Evolutionary conservation across 37 sponge, comb jelly and placozoan genomes (phyloP), one percentile per base, ranked within the genome.

Genomic region (Halisarca cf. caerulea): DNA sequence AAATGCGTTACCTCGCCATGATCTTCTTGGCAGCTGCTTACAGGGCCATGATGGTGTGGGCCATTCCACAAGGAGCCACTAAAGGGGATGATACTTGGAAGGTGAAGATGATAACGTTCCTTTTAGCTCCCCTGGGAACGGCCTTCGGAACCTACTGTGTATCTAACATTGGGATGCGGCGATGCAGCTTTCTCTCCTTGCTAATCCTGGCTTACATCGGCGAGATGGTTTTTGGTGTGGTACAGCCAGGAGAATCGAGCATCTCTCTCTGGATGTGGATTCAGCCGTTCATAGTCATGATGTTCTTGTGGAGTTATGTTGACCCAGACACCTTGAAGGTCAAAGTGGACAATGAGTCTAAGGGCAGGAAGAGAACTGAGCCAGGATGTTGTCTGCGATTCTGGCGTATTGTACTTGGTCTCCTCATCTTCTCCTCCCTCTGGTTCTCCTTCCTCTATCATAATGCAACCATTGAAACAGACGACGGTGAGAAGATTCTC

Each of bases 61-160:
- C 91, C 36, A 79, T 91, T 21, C 97, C 94, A 0, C 82, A 86
- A 32, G 83, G 78, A 41, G n/a, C 55, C 6, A 38, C 78, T 30
- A 11, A 21, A 0, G 58, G 11, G 27, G 0, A 32, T 0, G 21
- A 57, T 0, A 37, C 0, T 5, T 68, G 69, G 69, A 47, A 47
- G 6, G 69, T 34, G 32, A 40, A 74, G 44, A 8, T 88, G 43
- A 39, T 83, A 4, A 33, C 42, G 2, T 25, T 62, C 36, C 6
- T 85, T 43, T 40, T 94, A 5, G 84, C 78, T 9, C 94, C 96
- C 28, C 81, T 96, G 28, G 96, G 96, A 18, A 68, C 78, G 35
- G 84, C 94, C 0, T 84, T 93, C 64, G 94, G 88, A 36, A 81
- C 91, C 14, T 96, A 90, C 81, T 86, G 87, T 58, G 92, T 96